Base-by-base conservation (phyloP, 2,888 invertebrate genomes). In the Zhuqinia jingwanae region DNA sequence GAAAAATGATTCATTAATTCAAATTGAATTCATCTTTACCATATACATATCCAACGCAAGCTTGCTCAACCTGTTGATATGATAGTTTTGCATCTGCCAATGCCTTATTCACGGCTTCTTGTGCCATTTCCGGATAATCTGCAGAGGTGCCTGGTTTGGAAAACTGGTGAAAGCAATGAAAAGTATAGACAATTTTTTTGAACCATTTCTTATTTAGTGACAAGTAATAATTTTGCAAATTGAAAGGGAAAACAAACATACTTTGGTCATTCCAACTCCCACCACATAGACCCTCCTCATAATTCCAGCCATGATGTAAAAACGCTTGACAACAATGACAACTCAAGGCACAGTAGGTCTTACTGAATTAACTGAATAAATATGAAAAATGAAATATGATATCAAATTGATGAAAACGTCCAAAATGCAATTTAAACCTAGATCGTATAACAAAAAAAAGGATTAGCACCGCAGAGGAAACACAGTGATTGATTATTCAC, bases 241-340 rank as follows among this genome's bases (percentile, higher is more conserved):
- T n/a, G n/a, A n/a, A n/a, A n/a, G n/a, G n/a, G 17, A 30, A 65
- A 60, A 6, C 3, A n/a, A 36, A 65, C 91, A 92, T 93, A 95
- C 95, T 94, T 98, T 98, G 89, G 98, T 98, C 98, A 99, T 99
- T 89, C 98, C 98, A 90, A 98, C 98, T 89, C 99, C 99, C 91
- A 98, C 95, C 80, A 98, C 97, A 93, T 95, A 99, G 78, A 98
- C 97, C 93, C 92, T 93, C 56, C 91, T 87, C 73, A 89, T 53
- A n/a, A 78, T 75, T 36, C 87, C 87, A 85, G 85, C 86, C 87
- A 87, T 65, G 36, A 85, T 56, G n/a, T n/a, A n/a, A n/a, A n/a
- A n/a, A n/a, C n/a, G n/a, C n/a, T n/a, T n/a, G n/a, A n/a, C n/a
- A n/a, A n/a, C n/a, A n/a, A n/a, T n/a, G n/a, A n/a, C n/a, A n/a